Conservation (phyloP, 2,797 vertebrate species). For the Acipenser oxyrinchus region DNA sequence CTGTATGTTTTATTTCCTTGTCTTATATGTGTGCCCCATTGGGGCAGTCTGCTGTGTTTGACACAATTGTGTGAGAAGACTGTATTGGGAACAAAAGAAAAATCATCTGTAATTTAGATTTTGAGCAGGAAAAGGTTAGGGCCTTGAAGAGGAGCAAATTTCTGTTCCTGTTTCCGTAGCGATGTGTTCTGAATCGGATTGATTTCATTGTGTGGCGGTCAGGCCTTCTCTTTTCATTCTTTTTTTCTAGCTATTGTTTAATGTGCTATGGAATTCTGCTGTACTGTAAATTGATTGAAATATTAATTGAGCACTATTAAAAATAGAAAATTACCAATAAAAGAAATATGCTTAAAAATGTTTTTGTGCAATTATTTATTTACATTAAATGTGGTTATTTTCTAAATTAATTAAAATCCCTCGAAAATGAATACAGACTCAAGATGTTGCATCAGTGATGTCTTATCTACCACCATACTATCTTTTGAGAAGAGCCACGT, state of each 20-base stretch:
- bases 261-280: slow-evolving; percentile 42
- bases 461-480: too few relatives aligned
- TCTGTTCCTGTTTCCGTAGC: slow-evolving; percentile 53
- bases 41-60: slow-evolving; percentile 1
- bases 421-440: too few relatives aligned
- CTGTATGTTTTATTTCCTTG: slow-evolving; percentile 5
- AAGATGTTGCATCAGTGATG: too few relatives aligned
- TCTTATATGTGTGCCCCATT: slow-evolving; percentile 6
- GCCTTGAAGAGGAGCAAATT: slow-evolving; percentile 55
- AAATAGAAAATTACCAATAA: slow-evolving; percentile 10
- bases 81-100: slow-evolving; percentile 19
- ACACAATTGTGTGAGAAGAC: slow-evolving; percentile 6
- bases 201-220: background rate
- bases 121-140: slow-evolving; percentile 37
- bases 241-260: slow-evolving; percentile 9
- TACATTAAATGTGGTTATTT: too few relatives aligned
- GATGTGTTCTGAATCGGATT: slow-evolving; percentile 43
- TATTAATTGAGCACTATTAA: slow-evolving; percentile 12
- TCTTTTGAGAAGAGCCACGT: too few relatives aligned
- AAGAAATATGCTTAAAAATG: slow-evolving; percentile 9
- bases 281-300: slow-evolving; percentile 27
- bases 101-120: slow-evolving; percentile 14
- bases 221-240: too few relatives aligned
- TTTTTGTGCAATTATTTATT: too few relatives aligned
- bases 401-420: too few relatives aligned